phyloP scores from a whole-genome alignment of 2,888 invertebrate species.

The Leptopilina drosophilae region DNA sequence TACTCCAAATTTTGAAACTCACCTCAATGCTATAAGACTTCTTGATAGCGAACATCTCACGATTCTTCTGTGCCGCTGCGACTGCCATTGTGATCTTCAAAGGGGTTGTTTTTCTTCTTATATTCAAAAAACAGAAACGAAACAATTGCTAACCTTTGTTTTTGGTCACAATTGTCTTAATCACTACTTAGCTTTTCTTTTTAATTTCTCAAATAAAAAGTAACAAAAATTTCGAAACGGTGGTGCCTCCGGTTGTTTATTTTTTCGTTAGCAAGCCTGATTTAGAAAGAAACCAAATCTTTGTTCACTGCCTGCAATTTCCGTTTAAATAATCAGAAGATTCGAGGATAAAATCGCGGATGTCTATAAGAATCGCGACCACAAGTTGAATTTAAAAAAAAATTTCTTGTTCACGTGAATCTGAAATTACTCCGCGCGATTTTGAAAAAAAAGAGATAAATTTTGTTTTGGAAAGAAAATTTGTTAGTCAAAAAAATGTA shows the following conservation, averaged over 20 bases:
- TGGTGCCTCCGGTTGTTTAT: slow-evolving; percentile 7
- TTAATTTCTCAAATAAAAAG: background rate
- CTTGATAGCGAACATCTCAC: slow-evolving; percentile 98
- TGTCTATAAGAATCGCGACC: slow-evolving; percentile 76
- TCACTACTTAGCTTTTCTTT: background rate
- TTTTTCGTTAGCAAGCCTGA: slow-evolving; percentile 3
- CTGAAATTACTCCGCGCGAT: slow-evolving; percentile 52
- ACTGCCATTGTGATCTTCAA: slow-evolving; percentile 85
- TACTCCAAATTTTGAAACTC: slow-evolving; percentile 75
- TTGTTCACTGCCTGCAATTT: slow-evolving; percentile 26
- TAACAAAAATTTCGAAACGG: background rate
- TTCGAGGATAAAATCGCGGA: slow-evolving; percentile 37
- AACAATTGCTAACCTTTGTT: slow-evolving; percentile 4
- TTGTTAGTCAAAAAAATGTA: background rate
- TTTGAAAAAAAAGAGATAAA: background rate
- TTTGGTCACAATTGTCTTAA: slow-evolving; percentile 8
- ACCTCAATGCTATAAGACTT: slow-evolving; percentile 98
- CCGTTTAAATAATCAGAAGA: background rate
- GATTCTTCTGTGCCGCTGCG: slow-evolving; percentile 94
- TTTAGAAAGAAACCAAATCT: background rate
- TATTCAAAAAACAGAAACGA: background rate
- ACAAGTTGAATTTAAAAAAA: slow-evolving; percentile 72
- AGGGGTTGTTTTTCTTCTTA: background rate
- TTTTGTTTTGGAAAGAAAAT: background rate
- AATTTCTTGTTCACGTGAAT: slow-evolving; percentile 38